A percentile compares a stretch with the other conserved stretches of the same genome.
These are phyloP conservation scores for Colostygia pectinataria DNA, from an alignment of 2,888 invertebrate genomes.

Conservation along the genomic window DNA sequence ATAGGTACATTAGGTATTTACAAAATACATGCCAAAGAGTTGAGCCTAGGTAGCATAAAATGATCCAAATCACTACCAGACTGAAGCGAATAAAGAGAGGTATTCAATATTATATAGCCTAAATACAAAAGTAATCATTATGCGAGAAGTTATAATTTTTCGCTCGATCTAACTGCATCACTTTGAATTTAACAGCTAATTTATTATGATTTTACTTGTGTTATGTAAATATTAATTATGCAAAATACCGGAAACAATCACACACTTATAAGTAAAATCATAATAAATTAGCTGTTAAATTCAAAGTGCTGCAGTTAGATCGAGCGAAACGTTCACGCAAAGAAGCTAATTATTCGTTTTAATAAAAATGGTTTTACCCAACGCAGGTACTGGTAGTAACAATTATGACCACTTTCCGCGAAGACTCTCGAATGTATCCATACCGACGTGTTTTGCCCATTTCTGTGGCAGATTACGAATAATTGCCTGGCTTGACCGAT, in stretches of 20 bases:
- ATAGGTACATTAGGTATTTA: no score
- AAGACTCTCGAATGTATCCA: constrained; percentile 47
- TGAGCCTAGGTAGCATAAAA: no score
- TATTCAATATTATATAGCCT: no score
- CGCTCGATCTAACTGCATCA: constrained; percentile 16
- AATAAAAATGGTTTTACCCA: constrained; percentile 10
- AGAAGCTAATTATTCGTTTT: constrained; percentile 40
- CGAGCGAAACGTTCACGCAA: constrained; percentile 38
- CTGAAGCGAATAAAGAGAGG: no score
- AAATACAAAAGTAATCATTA: no score
- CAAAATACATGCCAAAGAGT: no score
- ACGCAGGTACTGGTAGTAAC: constrained; percentile 31
- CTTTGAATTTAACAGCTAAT: not conserved
- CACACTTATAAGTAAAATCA: not conserved
- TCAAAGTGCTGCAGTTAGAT: constrained; percentile 13
- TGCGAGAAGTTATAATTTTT: no score
- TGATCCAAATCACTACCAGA: no score
- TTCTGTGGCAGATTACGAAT: constrained; percentile 61
- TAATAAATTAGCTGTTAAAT: not conserved
- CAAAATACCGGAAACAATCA: no score
- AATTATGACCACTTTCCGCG: constrained; percentile 51
- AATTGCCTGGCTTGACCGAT: constrained; percentile 58
- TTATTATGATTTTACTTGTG: not conserved
- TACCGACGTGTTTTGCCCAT: constrained; percentile 63
- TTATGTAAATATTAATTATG: no score